Percentiles rank a stretch among this genome's conserved stretches.
phyloP scores from a whole-genome alignment of 2,113 vertebrate genomes.

The Notothenia coriiceps region DNA sequence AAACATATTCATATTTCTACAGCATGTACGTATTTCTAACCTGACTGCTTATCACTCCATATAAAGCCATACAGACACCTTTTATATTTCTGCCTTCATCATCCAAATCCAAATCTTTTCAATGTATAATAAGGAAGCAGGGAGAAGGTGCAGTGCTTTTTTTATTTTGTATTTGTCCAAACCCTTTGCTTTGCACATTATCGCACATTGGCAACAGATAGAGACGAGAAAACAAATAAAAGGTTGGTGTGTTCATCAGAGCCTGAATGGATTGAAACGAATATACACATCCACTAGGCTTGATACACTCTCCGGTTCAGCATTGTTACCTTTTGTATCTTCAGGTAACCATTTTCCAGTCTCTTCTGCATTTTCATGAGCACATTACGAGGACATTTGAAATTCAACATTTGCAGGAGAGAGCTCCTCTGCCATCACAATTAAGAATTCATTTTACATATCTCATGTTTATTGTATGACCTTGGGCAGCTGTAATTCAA shows the following conservation, averaged over 20 bases:
- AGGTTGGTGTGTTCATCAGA: constrained; percentile 21
- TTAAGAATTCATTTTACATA: constrained; percentile 43
- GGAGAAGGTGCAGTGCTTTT: constrained; percentile 7
- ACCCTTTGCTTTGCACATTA: background rate
- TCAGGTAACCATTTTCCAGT: constrained; percentile 34
- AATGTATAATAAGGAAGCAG: constrained; percentile 42
- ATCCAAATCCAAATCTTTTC: constrained; percentile 27
- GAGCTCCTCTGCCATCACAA: constrained; percentile 25
- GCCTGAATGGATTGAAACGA: constrained; percentile 10
- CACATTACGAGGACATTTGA: constrained; percentile 32
- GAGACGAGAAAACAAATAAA: constrained; percentile 14
- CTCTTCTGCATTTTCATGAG: constrained; percentile 1
- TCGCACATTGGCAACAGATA: background rate
- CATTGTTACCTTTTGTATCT: constrained; percentile 28
- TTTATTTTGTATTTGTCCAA: constrained; percentile 19
- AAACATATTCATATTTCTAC: constrained; percentile 7
- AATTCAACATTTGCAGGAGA: constrained; percentile 39
- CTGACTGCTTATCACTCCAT: background rate
- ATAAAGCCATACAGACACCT: constrained; percentile 6
- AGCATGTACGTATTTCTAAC: background rate
- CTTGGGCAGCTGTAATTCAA: constrained; percentile 28
- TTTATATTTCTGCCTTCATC: constrained; percentile 20
- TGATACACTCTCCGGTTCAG: constrained; percentile 18
- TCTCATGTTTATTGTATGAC: constrained; percentile 54
- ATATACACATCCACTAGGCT: constrained; percentile 21